Conservation (phyloP, 2,113 vertebrate genomes). For the Speoplatyrhinus poulsoni region DNA sequence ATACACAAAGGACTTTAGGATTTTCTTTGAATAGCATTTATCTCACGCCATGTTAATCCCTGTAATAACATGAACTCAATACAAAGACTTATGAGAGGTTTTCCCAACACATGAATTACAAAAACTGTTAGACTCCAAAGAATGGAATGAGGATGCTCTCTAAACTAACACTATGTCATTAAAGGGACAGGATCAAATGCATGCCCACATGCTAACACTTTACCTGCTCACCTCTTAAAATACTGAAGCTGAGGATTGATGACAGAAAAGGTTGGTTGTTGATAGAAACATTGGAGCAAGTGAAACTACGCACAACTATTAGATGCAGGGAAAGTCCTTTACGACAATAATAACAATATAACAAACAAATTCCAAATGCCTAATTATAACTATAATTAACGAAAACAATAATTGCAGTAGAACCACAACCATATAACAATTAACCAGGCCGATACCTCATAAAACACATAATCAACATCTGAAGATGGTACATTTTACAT, state of each 20-base stretch:
- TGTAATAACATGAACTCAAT: background rate
- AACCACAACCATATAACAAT: background rate
- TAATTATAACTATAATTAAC: too few species aligned
- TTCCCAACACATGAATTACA: background rate
- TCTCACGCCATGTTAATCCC: background rate
- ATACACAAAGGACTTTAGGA: background rate
- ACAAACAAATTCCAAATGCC: too few species aligned
- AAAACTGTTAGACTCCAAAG: too few species aligned
- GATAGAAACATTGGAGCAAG: background rate
- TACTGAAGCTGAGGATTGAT: background rate
- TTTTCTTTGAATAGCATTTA: background rate
- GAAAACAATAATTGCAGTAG: too few species aligned
- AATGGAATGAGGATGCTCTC: too few species aligned
- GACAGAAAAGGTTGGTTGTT: background rate
- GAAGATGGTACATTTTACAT: too few species aligned
- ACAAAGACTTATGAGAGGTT: background rate
- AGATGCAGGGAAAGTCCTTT: too few species aligned
- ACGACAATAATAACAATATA: too few species aligned
- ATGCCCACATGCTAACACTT: background rate
- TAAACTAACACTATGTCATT: slow-evolving; percentile 1
- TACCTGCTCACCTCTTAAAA: background rate
- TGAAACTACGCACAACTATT: too few species aligned
- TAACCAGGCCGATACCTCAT: background rate
- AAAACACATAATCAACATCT: background rate
- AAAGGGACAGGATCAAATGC: background rate